Evolutionary conservation across 2,113 vertebrate species (phyloP), one percentile per base, ranked within the genome.

Genomic region (Hemibagrus wyckioides): DNA sequence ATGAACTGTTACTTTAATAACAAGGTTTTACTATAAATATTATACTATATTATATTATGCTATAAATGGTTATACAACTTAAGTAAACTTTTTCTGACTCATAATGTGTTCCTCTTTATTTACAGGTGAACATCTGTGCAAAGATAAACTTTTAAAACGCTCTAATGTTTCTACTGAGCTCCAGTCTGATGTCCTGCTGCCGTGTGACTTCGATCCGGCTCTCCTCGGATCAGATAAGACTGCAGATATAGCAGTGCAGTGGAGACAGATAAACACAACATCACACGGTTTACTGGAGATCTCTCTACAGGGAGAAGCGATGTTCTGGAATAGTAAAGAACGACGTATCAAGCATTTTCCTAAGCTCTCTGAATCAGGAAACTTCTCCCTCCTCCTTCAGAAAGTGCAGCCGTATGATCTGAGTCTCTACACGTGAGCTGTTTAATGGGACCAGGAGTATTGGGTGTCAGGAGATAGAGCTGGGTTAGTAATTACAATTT

Each of bases 331-430:
- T 48, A 3, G 21, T 63, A 87, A 52, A 76, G 0, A 0, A 9
- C 11, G 65, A 21, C 80, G 79, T 73, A 71, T 89, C 48, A 67
- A 54, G 2, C 0, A 10, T 1, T 89, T 87, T 21, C 1, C 48
- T 39, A 3, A 33, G 6, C 30, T 39, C 28, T 61, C 89, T 41
- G 57, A 8, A 21, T 61, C 82, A 54, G 87, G 85, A 83, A 89
- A 89, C 83, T 90, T 90, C 77, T 89, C 89, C 82, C 79, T 87
- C 41, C 59, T 81, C 30, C 65, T 89, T 54, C 25, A 17, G 23
- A 39, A 82, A 15, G 82, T 88, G 61, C 41, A 82, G 65, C 10
- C 6, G 17, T 87, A 63, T 85, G 90, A 89, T 85, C 71, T 65
- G 69, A 81, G 88, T 41, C 69, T 83, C 30, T 89, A 89, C 25